phyloP scores from a whole-genome alignment of 2,797 vertebrate species.

The Uromys caudimaculatus region DNA sequence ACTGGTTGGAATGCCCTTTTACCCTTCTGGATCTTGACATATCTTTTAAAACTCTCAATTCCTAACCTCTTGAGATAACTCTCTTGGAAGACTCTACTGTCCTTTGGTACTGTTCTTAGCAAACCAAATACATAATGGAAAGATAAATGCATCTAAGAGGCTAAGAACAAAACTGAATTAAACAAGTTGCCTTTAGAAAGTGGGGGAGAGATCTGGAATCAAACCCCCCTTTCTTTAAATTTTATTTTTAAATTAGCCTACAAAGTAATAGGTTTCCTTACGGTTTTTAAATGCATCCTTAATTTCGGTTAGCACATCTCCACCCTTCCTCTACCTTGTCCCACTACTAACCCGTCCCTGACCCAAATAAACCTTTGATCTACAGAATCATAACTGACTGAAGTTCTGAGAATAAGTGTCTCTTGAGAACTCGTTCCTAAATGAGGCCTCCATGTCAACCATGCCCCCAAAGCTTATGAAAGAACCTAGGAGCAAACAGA shows the following conservation, averaged over 20 bases:
- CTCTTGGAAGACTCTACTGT: neutral
- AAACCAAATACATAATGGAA: neutral
- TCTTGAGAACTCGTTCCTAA: neutral
- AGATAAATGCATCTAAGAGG: neutral
- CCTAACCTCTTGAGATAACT: slow-evolving; percentile 16
- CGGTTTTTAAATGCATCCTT: neutral
- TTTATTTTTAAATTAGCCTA: neutral
- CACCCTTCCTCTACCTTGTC: neutral
- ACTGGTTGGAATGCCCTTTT: neutral
- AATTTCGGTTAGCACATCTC: neutral
- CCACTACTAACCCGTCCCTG: neutral
- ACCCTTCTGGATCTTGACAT: neutral
- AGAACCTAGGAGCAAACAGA: neutral
- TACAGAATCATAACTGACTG: neutral
- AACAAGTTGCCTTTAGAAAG: neutral
- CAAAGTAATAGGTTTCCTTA: neutral
- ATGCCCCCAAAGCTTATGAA: neutral
- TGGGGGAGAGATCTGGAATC: too few relatives aligned
- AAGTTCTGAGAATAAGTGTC: neutral
- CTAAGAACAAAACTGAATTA: neutral
- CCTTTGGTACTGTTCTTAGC: neutral
- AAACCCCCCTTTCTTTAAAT: neutral
- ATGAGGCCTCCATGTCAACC: neutral
- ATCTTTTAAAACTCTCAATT: slow-evolving; percentile 15
- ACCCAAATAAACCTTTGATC: neutral